A percentile compares a stretch with the other conserved stretches of the same genome.
Conservation (phyloP, 2,797 vertebrate species). For the Artibeus jamaicensis region DNA sequence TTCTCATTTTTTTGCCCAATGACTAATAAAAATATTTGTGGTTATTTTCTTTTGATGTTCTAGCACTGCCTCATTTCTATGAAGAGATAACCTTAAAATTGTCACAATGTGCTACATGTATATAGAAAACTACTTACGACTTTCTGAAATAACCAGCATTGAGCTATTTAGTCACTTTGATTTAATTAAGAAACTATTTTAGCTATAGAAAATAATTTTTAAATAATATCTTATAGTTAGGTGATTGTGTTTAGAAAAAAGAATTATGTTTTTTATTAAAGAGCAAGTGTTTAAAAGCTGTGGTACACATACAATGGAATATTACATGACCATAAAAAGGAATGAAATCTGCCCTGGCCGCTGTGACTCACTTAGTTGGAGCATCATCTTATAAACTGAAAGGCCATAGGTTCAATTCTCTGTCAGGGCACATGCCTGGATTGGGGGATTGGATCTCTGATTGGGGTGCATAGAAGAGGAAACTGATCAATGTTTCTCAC, state of each 20-base stretch:
- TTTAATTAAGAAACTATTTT: conserved; percentile 39
- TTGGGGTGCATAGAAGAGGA: too few relatives aligned
- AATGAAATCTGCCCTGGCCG: too few relatives aligned
- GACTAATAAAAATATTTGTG: neutral
- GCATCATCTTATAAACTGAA: too few relatives aligned
- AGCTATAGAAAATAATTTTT: conserved; percentile 15
- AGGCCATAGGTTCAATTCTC: too few relatives aligned
- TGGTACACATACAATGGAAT: neutral
- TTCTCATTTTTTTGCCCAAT: neutral
- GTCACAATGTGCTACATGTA: neutral
- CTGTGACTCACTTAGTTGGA: too few relatives aligned
- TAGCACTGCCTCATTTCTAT: neutral
- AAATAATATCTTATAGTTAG: neutral
- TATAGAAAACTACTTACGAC: neutral
- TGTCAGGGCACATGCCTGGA: too few relatives aligned
- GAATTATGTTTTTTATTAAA: conserved; percentile 9
- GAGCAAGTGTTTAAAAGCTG: neutral
- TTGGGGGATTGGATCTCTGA: too few relatives aligned
- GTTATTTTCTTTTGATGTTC: conserved; percentile 8
- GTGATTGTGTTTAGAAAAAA: neutral
- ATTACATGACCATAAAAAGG: neutral
- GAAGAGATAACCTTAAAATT: conserved; percentile 16
- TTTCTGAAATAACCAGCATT: neutral
- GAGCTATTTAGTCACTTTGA: conserved; percentile 23
- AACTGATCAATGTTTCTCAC: too few relatives aligned